A percentile compares a stretch with the other conserved stretches of the same genome.
Evolutionary conservation across 1,140 invertebrate species (phyloP).

Genomic region (Aphaenogaster ashmeadi): DNA sequence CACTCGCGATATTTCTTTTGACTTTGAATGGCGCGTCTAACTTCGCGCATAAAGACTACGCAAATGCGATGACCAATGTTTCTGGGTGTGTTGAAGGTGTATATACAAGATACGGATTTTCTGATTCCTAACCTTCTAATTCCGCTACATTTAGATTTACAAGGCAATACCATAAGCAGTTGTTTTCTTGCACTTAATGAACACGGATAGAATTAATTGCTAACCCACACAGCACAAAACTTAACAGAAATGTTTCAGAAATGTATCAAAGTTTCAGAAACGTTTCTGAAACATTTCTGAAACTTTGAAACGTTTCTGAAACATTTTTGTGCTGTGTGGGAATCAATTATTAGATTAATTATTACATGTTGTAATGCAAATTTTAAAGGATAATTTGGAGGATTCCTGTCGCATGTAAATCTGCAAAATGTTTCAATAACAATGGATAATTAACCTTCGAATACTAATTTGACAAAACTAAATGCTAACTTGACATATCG

Average conservation of each 20-base stretch:
- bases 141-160: neutral
- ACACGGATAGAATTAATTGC: neutral
- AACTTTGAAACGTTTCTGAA: no score
- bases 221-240: no score
- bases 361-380: neutral
- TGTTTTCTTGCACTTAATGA: neutral
- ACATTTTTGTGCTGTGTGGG: no score
- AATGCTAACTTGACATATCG: neutral
- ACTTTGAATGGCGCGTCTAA: neutral
- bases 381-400: neutral
- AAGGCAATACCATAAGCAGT: neutral
- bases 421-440: neutral
- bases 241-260: no score
- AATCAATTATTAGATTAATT: neutral
- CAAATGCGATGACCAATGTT: constrained; percentile 28
- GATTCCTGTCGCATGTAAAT: neutral
- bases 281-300: no score
- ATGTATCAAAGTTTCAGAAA: no score
- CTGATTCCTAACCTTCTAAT: neutral
- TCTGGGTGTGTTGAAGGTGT: constrained; percentile 3
- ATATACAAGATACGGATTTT: neutral
- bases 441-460: neutral
- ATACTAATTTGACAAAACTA: neutral
- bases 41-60: neutral
- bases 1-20: neutral